Conservation (phyloP, 2,113 vertebrate species). For the Gobius niger region DNA sequence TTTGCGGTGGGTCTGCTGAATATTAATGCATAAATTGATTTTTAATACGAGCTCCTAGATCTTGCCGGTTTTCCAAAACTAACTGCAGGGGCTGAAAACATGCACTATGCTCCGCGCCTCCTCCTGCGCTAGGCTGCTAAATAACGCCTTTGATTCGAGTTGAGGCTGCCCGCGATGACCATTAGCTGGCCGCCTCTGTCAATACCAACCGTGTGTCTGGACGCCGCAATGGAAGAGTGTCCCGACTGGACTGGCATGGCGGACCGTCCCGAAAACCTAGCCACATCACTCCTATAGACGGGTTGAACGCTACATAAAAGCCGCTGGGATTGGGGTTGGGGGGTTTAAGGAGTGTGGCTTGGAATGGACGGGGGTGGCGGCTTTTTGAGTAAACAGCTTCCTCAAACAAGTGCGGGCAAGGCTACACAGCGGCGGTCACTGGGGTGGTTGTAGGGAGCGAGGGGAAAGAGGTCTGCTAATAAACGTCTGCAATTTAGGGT, state of each 20-base stretch:
- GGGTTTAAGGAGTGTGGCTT: constrained; percentile 30
- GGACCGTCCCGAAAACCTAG: constrained; percentile 37
- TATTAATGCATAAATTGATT: constrained; percentile 78
- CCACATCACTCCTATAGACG: constrained; percentile 69
- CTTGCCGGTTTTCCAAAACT: constrained; percentile 69
- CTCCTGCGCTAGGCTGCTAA: constrained; percentile 49
- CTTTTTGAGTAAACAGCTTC: constrained; percentile 65
- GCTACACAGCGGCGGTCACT: constrained; percentile 53
- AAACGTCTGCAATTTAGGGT: constrained; percentile 17
- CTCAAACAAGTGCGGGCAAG: constrained; percentile 63
- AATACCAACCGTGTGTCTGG: constrained; percentile 74
- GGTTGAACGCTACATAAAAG: constrained; percentile 66
- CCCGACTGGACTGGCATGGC: constrained; percentile 30
- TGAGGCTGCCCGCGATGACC: constrained; percentile 54
- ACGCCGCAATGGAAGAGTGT: constrained; percentile 61
- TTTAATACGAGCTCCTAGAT: constrained; percentile 74
- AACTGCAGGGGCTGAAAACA: constrained; percentile 61
- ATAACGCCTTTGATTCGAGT: constrained; percentile 71
- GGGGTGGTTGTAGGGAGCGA: constrained; percentile 40
- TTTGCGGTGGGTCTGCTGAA: constrained; percentile 75
- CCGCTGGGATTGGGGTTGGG: constrained; percentile 26
- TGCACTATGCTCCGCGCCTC: constrained; percentile 54
- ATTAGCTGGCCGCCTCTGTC: constrained; percentile 65
- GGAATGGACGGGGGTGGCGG: constrained; percentile 57
- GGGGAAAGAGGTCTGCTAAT: constrained; percentile 27